These are phyloP conservation scores for Octomys mimax DNA, from an alignment of 2,797 vertebrate genomes.

Conservation along the genomic window DNA sequence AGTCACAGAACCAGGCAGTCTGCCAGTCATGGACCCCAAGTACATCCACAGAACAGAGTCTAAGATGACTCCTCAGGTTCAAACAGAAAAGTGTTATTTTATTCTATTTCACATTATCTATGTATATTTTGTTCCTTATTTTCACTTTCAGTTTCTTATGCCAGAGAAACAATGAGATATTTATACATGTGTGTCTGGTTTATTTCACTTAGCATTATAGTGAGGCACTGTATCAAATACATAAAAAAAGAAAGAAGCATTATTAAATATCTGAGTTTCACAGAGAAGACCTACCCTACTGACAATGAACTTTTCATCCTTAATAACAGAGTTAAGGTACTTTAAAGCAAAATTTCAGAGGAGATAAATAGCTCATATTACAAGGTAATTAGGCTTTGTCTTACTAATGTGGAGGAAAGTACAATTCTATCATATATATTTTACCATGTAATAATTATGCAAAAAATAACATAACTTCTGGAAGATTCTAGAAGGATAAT, in stretches of 20 bases:
- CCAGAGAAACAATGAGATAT: neutral
- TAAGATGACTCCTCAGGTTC: neutral
- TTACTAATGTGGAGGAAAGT: neutral
- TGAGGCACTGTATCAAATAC: no score
- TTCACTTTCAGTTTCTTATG: neutral
- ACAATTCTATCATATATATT: neutral
- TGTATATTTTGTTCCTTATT: neutral
- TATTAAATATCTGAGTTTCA: slow-evolving; percentile 1
- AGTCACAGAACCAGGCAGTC: neutral
- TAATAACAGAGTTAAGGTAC: no score
- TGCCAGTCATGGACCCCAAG: neutral
- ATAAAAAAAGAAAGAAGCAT: neutral
- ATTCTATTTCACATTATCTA: neutral
- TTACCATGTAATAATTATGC: neutral
- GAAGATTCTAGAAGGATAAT: neutral
- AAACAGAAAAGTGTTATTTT: neutral
- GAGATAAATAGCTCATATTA: no score
- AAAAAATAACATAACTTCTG: neutral
- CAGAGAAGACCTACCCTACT: neutral
- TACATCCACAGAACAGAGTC: neutral
- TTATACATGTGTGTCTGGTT: no score
- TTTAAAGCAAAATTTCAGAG: no score
- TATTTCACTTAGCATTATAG: neutral
- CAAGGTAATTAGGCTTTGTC: neutral
- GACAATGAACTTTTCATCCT: no score